Base-by-base conservation (phyloP, 2,113 vertebrate genomes). In the Zosterops japonicus region DNA sequence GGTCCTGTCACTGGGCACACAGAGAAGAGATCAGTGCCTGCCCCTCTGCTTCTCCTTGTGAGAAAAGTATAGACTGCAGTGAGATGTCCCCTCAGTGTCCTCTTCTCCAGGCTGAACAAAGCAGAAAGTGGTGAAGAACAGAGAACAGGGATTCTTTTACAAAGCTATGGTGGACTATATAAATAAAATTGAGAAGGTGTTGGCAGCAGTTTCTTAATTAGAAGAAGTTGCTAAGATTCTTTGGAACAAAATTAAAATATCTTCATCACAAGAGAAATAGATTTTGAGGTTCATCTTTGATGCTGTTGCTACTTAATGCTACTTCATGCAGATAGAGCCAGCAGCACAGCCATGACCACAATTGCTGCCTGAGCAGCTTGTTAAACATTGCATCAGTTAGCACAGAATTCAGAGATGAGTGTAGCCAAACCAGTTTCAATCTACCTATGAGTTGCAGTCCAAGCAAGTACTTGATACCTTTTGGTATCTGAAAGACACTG, bases 101-200 rank as follows among this genome's bases (percentile, higher is more conserved):
- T 56, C 35, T 44, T 70, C 56, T 83, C 7, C 35, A 24, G 63
- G 49, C 49, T 83, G 64, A 83, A 36, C 71, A 77, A 56, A 83
- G 7, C 64, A 84, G 76, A 60, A 69, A 79, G 57, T 9, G 2
- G 14, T 64, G 24, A 44, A 83, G 59, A 93, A 44, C 12, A 77
- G 39, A 67, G 49, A 67, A 60, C 15, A 44, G 22, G 14, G 15
- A 39, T 86, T 83, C n/a, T 91, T 90, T 75, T 35, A 68, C 41
- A 72, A 76, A 72, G 49, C 22, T 85, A 7, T 59, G n/a, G 12
- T 87, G 35, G 36, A 28, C 75, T 90, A 42, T 28, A 83, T 65
- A 93, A 93, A 95, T 91, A 94, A 95, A 87, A 85, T 22, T 63
- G 50, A 70, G 87, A 79, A 74, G 60, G 67, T 65, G 78, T 79